A percentile compares a stretch with the other conserved stretches of the same genome.
These are phyloP conservation scores for Heterochromis multidens DNA, from an alignment of 2,113 vertebrate genomes.

Conservation along the genomic window DNA sequence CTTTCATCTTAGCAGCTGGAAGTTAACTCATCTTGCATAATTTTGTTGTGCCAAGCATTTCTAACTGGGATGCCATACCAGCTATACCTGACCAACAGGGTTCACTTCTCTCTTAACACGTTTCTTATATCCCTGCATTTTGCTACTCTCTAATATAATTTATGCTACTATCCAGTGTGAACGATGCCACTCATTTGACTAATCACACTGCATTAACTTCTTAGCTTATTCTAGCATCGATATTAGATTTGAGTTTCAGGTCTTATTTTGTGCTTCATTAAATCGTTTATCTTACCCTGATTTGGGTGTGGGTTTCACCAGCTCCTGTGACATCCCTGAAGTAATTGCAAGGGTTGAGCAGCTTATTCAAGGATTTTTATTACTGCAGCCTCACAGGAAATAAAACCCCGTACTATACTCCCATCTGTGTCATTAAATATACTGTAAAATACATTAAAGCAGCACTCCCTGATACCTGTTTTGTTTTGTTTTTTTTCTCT, in stretches of 20 bases:
- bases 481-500: neutral
- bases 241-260: neutral
- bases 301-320: neutral
- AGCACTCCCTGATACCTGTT: neutral
- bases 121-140: neutral
- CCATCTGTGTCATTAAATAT: neutral
- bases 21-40: conserved; percentile 7
- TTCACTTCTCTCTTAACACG: neutral
- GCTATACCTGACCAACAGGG: neutral
- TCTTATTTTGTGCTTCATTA: neutral
- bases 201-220: neutral
- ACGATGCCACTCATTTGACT: neutral
- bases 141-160: neutral
- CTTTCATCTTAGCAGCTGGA: neutral
- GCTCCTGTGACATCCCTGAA: neutral
- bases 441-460: neutral
- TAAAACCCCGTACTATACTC: neutral
- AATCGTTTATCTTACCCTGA: neutral
- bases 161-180: neutral
- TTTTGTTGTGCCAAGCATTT: neutral
- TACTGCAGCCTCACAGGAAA: neutral
- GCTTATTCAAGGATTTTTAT: neutral
- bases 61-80: neutral
- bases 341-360: neutral
- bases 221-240: neutral